Evolutionary conservation across 2,113 vertebrate genomes (phyloP).

Genomic region (Centrocercus urophasianus): DNA sequence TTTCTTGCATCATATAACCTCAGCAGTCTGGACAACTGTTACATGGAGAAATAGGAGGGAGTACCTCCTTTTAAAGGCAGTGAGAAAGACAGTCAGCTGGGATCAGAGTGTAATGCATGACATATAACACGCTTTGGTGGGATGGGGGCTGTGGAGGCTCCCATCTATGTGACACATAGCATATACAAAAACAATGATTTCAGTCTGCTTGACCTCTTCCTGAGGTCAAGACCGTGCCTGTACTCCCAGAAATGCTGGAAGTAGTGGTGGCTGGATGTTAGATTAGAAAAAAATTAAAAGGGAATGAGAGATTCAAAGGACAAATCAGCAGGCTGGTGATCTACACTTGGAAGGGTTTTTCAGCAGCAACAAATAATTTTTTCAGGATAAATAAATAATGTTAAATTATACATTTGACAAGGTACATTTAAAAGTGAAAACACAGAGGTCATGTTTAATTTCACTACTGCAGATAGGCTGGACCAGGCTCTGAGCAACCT

Average conservation of each 20-base stretch:
- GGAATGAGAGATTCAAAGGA: neutral
- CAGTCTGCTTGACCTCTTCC: neutral
- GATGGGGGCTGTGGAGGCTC: neutral
- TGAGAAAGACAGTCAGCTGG: neutral
- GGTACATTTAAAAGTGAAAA: neutral
- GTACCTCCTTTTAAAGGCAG: neutral
- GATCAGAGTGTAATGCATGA: rapidly evolving
- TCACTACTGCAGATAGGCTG: neutral
- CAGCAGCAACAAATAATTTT: neutral
- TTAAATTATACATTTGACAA: neutral
- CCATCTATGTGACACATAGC: neutral
- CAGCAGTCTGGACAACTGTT: neutral
- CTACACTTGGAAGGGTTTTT: neutral
- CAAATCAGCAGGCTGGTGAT: neutral
- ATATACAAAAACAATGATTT: neutral
- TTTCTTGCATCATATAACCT: neutral
- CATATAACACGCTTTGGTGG: rapidly evolving
- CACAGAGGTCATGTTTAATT: neutral
- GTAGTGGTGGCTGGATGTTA: neutral
- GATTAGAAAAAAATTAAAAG: neutral
- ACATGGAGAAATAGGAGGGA: neutral
- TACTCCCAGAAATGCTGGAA: neutral
- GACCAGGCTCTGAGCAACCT: too few relatives aligned
- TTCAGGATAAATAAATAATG: neutral
- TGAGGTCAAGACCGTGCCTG: neutral